phyloP scores from a whole-genome alignment of 2,797 vertebrate genomes.

The Esox masquinongy region DNA sequence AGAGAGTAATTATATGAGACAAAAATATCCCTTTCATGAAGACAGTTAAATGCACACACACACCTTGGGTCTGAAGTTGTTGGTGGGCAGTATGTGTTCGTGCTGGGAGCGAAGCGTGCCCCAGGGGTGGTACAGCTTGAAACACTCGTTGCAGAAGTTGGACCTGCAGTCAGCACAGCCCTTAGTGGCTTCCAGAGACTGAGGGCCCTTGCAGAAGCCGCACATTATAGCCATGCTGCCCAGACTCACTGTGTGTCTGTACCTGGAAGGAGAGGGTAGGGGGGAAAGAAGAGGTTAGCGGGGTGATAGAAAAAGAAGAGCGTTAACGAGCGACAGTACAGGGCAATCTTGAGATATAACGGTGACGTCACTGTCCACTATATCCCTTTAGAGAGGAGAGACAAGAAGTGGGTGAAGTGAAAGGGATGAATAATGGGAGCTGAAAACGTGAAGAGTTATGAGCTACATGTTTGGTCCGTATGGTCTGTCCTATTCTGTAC shows the following conservation, averaged over 20 bases:
- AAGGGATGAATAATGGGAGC: not conserved
- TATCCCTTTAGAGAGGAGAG: not conserved
- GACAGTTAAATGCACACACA: not conserved
- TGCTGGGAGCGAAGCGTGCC: conserved; percentile 95
- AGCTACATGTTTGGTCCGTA: not conserved
- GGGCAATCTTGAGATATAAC: not conserved
- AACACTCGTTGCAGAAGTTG: conserved; percentile 97
- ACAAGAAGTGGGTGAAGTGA: not conserved
- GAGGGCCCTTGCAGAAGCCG: conserved; percentile 92
- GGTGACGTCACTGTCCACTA: not conserved
- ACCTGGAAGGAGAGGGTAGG: conserved; percentile 56
- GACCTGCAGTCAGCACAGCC: conserved; percentile 94
- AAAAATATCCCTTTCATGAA: not conserved
- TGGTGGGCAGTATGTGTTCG: conserved; percentile 91
- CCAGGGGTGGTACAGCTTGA: conserved; percentile 98
- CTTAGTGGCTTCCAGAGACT: conserved; percentile 90
- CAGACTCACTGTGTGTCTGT: conserved; percentile 89
- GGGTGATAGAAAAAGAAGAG: not conserved
- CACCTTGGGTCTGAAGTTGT: conserved; percentile 93
- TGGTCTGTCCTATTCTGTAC: not conserved
- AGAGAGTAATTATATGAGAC: not conserved
- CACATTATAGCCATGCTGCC: conserved; percentile 89
- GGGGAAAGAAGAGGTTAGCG: not conserved
- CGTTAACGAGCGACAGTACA: not conserved
- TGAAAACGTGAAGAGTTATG: not conserved